Base-by-base conservation (phyloP, 2,888 invertebrate genomes). In the Diarsia dahlii region DNA sequence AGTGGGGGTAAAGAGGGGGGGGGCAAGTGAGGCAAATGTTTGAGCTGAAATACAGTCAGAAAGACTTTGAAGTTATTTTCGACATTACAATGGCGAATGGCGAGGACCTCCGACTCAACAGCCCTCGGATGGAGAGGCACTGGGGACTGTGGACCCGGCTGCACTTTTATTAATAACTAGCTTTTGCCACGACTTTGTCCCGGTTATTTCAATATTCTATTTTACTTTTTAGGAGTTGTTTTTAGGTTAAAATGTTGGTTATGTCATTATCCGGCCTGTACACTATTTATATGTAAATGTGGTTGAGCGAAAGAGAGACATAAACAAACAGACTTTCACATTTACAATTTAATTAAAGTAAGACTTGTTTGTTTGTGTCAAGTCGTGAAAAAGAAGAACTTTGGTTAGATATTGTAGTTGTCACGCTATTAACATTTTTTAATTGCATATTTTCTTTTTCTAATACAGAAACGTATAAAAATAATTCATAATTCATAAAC, bases 61-160 rank as follows among this genome's bases (percentile, higher is more conserved):
- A 78, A 65, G 46, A 64, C 85, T 85, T 87, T 85, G 85, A 87
- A 78, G 74, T 50, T 80, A 70, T 74, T 76, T 74, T 71, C 54
- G 62, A 81, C 85, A 76, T 81, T 78, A 85, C 87, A 87, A 78
- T 84, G 70, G 63, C 67, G 64, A 87, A 78, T 84, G 70, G 63
- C 67, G 62, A 64, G 71, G 67, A 63, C 75, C 76, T 71, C 62
- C 62, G 39, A 75, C 52, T 87, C 74, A 63, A 85, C 75, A 56
- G n/a, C 74, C 52, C 86, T 87, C 13, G 20, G 46, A 18, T 48
- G 56, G 66, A 85, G 76, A 56, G 85, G 39, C 45, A 39, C 10
- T 5, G n/a, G 39, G 63, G n/a, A 8, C 63, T 9, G 39, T 63
- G 63, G 63, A 15, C 45, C 13, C 46, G 28, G 34, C n/a, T 60